Evolutionary conservation across 2,888 invertebrate species (phyloP).

Genomic region (Dromius quadrimaculatus): DNA sequence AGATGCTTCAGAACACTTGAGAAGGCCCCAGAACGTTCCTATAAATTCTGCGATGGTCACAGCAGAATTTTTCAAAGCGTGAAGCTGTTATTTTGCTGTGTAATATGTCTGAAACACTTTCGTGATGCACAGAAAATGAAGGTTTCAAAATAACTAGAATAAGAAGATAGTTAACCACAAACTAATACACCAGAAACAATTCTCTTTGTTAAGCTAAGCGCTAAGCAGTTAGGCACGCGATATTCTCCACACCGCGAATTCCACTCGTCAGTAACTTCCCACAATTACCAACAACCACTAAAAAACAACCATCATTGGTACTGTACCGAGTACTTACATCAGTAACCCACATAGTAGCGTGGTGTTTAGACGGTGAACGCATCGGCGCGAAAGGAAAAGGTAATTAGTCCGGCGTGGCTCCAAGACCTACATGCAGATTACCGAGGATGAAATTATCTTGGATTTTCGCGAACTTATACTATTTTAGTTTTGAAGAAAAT

Average conservation of each 20-base stretch:
- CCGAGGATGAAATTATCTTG: too few species aligned
- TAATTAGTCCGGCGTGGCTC: not conserved
- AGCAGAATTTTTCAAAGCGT: too few species aligned
- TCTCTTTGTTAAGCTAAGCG: constrained; percentile 18
- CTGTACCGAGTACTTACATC: constrained; percentile 1
- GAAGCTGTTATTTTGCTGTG: too few species aligned
- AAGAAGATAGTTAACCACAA: not conserved
- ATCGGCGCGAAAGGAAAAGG: not conserved
- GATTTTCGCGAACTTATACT: too few species aligned
- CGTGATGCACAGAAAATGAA: too few species aligned
- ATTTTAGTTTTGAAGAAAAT: too few species aligned
- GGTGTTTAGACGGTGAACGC: constrained; percentile 2
- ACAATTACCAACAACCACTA: not conserved
- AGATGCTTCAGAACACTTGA: too few species aligned
- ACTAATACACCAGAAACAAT: constrained; percentile 24
- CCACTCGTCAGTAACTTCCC: constrained; percentile 20
- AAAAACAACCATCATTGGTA: constrained; percentile 1
- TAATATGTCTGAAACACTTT: too few species aligned
- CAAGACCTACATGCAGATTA: too few species aligned
- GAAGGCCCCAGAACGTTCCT: too few species aligned
- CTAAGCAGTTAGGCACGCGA: constrained; percentile 20
- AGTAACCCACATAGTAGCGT: constrained; percentile 31
- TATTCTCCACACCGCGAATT: constrained; percentile 14
- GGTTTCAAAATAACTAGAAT: too few species aligned
- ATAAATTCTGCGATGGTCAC: too few species aligned